Evolutionary conservation across 2,113 vertebrate species (phyloP), one percentile per base, ranked within the genome.

Genomic region (Scomber colias): DNA sequence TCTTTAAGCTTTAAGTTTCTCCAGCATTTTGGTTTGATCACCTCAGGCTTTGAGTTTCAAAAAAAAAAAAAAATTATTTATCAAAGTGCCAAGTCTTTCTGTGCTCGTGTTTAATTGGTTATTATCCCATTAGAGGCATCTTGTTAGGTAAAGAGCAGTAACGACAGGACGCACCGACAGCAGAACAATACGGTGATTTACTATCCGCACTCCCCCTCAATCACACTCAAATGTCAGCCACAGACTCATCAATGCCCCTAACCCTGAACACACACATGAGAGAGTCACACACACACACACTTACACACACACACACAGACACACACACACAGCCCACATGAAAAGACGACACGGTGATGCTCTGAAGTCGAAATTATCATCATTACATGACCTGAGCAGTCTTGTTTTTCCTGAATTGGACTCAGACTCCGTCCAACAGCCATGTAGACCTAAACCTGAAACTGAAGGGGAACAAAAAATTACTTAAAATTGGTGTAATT

Each of bases 141-240:
- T 9, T 59, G 75, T 80, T 55, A 69, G 16, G 73, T 75, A 68
- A 84, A 88, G 88, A 80, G 82, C 79, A 82, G 84, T 15, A 75
- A 84, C 11, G 77, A 84, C 81, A 77, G 79, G 84, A 79, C 19
- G 48, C 86, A 72, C 51, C 12, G 84, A 89, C 87, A 89, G 81
- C 68, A 59, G 87, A 86, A 92, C 89, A 92, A 90, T 88, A 80
- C 81, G 49, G 71, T 86, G 89, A 91, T 91, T 92, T 89, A 90
- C 85, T 77, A 83, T 86, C 88, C 57, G 81, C 80, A 64, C 84
- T 85, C 81, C 80, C 81, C 78, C 85, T 75, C 89, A 85, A 86
- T 90, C 83, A 74, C 78, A 79, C 84, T 90, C 89, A 91, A 89
- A 93, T 92, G 90, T 92, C 90, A 93, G 73, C 82, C 87, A 62